Evolutionary conservation across 1,140 invertebrate genomes (phyloP), one percentile per base, ranked within the genome.

Genomic region (Sycophaga agraensis): DNA sequence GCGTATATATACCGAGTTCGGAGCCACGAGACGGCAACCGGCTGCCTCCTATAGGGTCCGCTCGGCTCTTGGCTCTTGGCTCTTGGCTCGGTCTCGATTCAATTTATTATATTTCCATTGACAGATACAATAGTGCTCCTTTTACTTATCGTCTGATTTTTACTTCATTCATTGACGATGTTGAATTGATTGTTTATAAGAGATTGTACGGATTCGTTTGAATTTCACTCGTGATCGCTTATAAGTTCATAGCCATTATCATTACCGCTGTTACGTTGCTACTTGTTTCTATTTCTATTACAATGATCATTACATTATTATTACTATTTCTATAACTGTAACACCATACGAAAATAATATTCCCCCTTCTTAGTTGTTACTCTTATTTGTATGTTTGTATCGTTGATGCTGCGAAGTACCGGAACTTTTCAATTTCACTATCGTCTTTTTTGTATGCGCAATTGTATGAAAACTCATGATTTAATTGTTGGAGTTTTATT

Each of bases 381-480:
- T 4, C 28, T 31, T 31, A 6, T 31, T 11, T 31, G 28, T 31
- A 31, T 31, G 45, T 37, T 19, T 55, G 59, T 61, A 61, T 61
- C 51, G 59, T 61, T n/a, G 59, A 56, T 26, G 59, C 53, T 62
- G 59, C 51, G 45, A 62, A 56, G 51, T 55, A 62, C 53, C 46
- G 28, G n/a, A 56, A 62, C 24, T 56, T 62, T 37, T 50, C 34
- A 21, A 50, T 59, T 59, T 59, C 46, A 50, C 46, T 50, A 19
- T 49, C 11, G 39, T 50, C 40, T 50, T 59, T 51, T 37, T 24
- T 22, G 39, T 16, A 7, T 16, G 8, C 8, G 35, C 16, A 5
- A 46, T 1, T 19, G 21, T 35, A 21, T 48, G 37, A 50, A 49
- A 49, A 43, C 35, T 50, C 19, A 14, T n/a, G n/a, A n/a, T n/a